Conservation (phyloP, 2,797 vertebrate genomes). For the Enteromius anoplus region DNA sequence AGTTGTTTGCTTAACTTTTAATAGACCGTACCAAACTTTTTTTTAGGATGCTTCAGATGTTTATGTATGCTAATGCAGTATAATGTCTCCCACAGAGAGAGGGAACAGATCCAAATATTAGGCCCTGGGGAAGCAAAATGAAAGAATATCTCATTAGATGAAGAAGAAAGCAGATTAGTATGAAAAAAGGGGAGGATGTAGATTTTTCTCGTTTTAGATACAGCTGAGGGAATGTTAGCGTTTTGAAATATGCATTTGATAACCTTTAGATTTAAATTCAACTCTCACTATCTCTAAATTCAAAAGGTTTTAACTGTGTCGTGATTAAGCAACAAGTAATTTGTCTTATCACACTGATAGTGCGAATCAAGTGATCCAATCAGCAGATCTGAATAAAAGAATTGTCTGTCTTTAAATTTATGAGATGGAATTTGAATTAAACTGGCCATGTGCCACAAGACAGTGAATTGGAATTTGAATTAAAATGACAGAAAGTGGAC, state of each 20-base stretch:
- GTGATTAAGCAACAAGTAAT: background rate
- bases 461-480: background rate
- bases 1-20: conserved; percentile 41
- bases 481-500: background rate
- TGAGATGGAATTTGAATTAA: too few relatives aligned
- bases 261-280: background rate
- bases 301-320: background rate
- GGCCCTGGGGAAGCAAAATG: conserved; percentile 36
- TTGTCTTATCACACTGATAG: background rate
- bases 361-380: background rate
- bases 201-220: conserved; percentile 38
- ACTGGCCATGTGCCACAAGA: background rate
- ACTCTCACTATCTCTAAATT: background rate
- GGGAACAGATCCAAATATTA: conserved; percentile 47
- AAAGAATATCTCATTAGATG: conserved; percentile 54
- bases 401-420: background rate
- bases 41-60: conserved; percentile 25
- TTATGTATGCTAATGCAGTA: conserved; percentile 50
- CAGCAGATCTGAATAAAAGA: background rate
- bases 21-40: conserved; percentile 42
- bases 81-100: conserved; percentile 37
- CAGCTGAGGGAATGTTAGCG: conserved; percentile 15
- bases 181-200: conserved; percentile 36
- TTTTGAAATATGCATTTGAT: background rate
- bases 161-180: conserved; percentile 42